Evolutionary conservation across 1,140 invertebrate genomes (phyloP).

Genomic region (Sycophaga agraensis): DNA sequence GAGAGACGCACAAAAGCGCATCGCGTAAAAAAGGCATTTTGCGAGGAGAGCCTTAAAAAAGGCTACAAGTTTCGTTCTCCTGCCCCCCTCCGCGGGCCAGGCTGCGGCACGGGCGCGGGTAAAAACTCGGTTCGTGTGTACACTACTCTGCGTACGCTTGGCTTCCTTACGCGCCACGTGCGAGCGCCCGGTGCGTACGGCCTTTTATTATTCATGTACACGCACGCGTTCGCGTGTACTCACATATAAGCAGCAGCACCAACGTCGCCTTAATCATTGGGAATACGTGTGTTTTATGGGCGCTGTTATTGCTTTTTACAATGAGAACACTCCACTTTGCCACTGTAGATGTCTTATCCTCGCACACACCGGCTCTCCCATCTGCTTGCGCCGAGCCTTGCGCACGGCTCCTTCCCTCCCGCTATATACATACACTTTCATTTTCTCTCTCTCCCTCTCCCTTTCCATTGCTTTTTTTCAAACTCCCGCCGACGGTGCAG

Average conservation of each 20-base stretch:
- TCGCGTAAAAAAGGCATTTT: constrained; percentile 11
- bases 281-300: not conserved
- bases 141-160: not conserved
- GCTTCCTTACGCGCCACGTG: not conserved
- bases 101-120: not conserved
- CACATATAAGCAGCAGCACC: not conserved
- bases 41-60: constrained; percentile 1
- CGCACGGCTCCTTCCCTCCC: too few species aligned
- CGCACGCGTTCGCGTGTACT: not conserved
- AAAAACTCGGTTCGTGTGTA: not conserved
- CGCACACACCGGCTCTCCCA: too few species aligned
- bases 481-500: too few species aligned
- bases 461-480: too few species aligned
- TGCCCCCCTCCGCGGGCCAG: not conserved
- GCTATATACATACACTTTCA: too few species aligned
- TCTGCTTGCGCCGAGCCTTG: too few species aligned
- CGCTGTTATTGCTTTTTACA: constrained; percentile 10
- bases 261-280: constrained; percentile 9
- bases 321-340: not conserved
- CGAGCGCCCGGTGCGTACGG: not conserved
- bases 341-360: too few species aligned
- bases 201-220: constrained; percentile 17
- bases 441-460: too few species aligned
- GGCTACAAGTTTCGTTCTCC: not conserved
- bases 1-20: not conserved